Evolutionary conservation across 2,113 vertebrate species (phyloP), one percentile per base, ranked within the genome.

Genomic region (Leptobrachium leishanense): DNA sequence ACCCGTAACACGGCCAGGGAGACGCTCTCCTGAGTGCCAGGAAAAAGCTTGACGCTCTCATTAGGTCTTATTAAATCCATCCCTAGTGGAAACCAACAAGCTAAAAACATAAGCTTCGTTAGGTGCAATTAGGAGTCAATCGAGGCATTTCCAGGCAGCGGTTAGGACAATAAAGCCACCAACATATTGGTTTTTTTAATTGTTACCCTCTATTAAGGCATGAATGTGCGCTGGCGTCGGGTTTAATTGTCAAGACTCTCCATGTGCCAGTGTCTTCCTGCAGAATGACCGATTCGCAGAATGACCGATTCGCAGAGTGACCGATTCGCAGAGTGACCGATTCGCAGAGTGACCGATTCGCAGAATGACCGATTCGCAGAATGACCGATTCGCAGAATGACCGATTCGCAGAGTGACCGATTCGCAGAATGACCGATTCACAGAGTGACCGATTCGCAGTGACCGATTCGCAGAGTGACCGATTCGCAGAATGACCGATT

Each of bases 71-170:
- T 81, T 81, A 81, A 81, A 46, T 42, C 65, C 74, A 81, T 64
- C 74, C 78, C 78, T 43, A 54, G 50, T 74, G 78, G 78, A 81
- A 74, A 62, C 42, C 46, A 68, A 59, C 71, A 81, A 81, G 78
- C 78, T 62, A 68, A 81, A 81, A 81, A 81, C 78, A 81, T 81
- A 81, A 68, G 78, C 64, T 53, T 81, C 41, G 62, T 73, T 74
- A 80, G 70, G 71, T 81, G 78, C 71, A 81, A 81, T 81, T 81
- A 74, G 12, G 15, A 42, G n/a, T 74, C 53, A 44, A 80, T 53
- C n/a, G 68, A 43, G 76, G 68, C 76, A 77, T 59, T 42, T n/a
- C 6, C 50, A 57, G 71, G 50, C 78, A 81, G 77, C 70, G 57
- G 77, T 79, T 79, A 74, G 70, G 72, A 64, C 69, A 79, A 63